These are phyloP conservation scores for Engystomops pustulosus DNA, from an alignment of 2,113 vertebrate genomes.

Conservation along the genomic window DNA sequence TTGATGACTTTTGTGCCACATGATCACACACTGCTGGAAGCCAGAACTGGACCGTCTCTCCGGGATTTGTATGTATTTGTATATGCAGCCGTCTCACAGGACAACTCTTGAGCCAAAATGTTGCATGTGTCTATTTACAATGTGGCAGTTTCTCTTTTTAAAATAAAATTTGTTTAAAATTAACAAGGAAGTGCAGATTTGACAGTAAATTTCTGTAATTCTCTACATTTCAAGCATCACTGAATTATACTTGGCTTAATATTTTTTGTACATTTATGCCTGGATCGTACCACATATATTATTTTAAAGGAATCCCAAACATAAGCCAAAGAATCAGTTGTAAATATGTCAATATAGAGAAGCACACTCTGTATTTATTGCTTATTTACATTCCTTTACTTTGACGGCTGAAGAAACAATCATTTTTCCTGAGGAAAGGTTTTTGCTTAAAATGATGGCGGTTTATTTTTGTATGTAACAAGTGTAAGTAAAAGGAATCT, in stretches of 20 bases:
- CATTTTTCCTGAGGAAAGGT: constrained; percentile 74
- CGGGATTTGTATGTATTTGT: constrained; percentile 70
- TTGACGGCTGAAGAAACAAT: constrained; percentile 85
- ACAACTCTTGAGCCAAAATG: constrained; percentile 69
- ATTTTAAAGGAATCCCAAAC: constrained; percentile 89
- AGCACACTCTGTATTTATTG: constrained; percentile 99
- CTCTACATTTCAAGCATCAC: constrained; percentile 75
- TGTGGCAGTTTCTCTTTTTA: constrained; percentile 69
- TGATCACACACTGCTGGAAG: constrained; percentile 70
- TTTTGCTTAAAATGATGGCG: constrained; percentile 82
- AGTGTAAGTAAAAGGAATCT: constrained; percentile 84
- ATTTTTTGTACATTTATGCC: constrained; percentile 90
- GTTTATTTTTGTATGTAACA: constrained; percentile 88
- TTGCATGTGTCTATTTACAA: constrained; percentile 81
- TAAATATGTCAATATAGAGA: constrained; percentile 99
- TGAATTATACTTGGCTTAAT: constrained; percentile 82
- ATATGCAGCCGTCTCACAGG: constrained; percentile 72
- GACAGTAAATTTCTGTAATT: constrained; percentile 69
- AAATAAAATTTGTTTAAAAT: constrained; percentile 68
- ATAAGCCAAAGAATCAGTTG: constrained; percentile 99
- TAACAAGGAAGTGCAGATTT: constrained; percentile 73
- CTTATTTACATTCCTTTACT: constrained; percentile 92
- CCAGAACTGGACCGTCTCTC: constrained; percentile 66
- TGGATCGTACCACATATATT: constrained; percentile 79
- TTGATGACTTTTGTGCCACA: constrained; percentile 75